phyloP scores from a whole-genome alignment of 1,140 invertebrate genomes.

The Mya arenaria region DNA sequence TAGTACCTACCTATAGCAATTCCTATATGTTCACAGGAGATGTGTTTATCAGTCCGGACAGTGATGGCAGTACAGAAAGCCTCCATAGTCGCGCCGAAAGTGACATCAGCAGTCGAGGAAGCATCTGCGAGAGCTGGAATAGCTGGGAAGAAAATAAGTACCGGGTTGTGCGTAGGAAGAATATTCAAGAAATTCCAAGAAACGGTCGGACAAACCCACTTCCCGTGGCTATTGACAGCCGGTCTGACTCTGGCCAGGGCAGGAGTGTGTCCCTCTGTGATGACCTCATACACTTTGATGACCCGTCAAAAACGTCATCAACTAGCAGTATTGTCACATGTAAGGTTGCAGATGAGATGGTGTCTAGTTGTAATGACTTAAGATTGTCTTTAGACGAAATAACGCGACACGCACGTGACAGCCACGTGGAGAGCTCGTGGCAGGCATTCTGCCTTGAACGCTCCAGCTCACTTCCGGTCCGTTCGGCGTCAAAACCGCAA shows the following conservation, averaged over 20 bases:
- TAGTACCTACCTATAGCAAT: neutral
- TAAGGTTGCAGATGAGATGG: constrained; percentile 51
- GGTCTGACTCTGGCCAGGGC: neutral
- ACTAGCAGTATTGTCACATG: constrained; percentile 35
- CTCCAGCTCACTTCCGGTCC: constrained; percentile 46
- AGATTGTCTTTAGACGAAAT: constrained; percentile 44
- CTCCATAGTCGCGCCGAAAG: neutral
- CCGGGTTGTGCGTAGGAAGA: constrained; percentile 35
- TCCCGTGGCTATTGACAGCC: neutral
- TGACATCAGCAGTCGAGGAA: constrained; percentile 17
- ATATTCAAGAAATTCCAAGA: constrained; percentile 38
- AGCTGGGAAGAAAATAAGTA: constrained; percentile 36
- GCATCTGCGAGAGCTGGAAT: constrained; percentile 28
- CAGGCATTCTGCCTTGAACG: constrained; percentile 40
- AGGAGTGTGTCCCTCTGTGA: constrained; percentile 10
- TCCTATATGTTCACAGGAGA: constrained; percentile 34
- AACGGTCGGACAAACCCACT: neutral
- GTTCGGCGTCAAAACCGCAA: neutral
- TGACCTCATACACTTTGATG: constrained; percentile 24
- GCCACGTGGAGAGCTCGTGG: constrained; percentile 42
- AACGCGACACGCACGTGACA: constrained; percentile 20
- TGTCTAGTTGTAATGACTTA: constrained; percentile 48
- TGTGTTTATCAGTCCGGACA: constrained; percentile 27
- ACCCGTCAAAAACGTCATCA: neutral
- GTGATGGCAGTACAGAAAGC: neutral